These are phyloP conservation scores for Microctenopoma steveboyesi DNA, from an alignment of 2,797 vertebrate species.

Conservation along the genomic window DNA sequence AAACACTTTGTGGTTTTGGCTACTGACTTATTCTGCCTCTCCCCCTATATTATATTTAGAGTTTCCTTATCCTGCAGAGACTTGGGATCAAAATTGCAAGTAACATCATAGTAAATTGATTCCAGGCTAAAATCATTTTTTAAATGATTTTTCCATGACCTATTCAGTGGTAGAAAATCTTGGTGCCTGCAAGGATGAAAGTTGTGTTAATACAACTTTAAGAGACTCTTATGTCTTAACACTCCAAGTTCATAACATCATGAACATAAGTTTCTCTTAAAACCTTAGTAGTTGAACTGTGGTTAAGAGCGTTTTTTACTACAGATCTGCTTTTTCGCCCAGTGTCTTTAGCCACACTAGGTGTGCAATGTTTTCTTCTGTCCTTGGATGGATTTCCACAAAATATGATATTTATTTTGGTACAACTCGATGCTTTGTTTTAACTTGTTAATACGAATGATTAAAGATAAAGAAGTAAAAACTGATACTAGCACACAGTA, in stretches of 20 bases:
- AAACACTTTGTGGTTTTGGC: slow-evolving; percentile 43
- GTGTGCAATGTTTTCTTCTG: background rate
- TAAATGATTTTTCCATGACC: slow-evolving; percentile 19
- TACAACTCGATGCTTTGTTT: too few species aligned
- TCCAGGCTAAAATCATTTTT: slow-evolving; percentile 52
- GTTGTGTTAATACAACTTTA: slow-evolving; percentile 51
- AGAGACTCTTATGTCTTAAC: slow-evolving; percentile 35
- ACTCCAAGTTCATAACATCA: slow-evolving; percentile 43
- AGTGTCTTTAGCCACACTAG: background rate
- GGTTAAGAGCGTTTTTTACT: slow-evolving; percentile 38
- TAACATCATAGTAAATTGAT: slow-evolving; percentile 49
- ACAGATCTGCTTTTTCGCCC: slow-evolving; percentile 10
- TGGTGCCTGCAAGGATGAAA: slow-evolving; percentile 54
- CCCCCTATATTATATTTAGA: slow-evolving; percentile 33
- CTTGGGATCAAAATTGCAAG: slow-evolving; percentile 44
- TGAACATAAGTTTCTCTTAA: slow-evolving; percentile 39
- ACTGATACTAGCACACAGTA: slow-evolving; percentile 1
- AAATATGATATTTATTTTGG: background rate
- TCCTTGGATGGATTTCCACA: slow-evolving; percentile 2
- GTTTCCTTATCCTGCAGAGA: slow-evolving; percentile 35
- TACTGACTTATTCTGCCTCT: background rate
- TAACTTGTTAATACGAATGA: background rate
- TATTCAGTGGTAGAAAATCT: slow-evolving; percentile 50
- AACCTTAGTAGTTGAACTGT: slow-evolving; percentile 55
- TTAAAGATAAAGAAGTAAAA: slow-evolving; percentile 14